Base-by-base conservation (phyloP, 2,113 vertebrate species). In the Pungitius pungitius region DNA sequence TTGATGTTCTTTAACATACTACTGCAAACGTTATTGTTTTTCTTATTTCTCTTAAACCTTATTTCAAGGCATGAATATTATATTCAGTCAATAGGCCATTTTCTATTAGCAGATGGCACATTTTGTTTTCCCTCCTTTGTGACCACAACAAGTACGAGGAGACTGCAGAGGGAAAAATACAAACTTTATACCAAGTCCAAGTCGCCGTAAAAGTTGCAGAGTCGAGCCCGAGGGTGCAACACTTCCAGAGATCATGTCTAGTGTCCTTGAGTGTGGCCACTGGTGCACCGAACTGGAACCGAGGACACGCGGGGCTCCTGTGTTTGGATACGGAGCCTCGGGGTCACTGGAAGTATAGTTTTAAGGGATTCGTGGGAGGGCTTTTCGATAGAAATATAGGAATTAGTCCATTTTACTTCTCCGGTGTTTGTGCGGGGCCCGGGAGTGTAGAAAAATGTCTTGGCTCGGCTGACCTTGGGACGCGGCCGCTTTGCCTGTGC, bases 391-490 rank as follows among this genome's bases (percentile, higher is more conserved):
- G 55, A 35, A 35, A 27, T 18, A 35, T 24, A 43, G 14, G 0
- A 55, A 17, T 24, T 30, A 24, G 33, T 49, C 39, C 1, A 45
- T 33, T 35, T 57, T n/a, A 39, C 40, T 35, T 26, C 24, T 43
- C 2, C 9, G 6, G n/a, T 65, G 15, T 39, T 24, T 14, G 10
- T 59, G 5, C 30, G 27, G n/a, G n/a, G 58, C 52, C 52, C 26
- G 6, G 26, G 55, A 45, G 61, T 67, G 27, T 49, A 8, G 12
- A 4, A 67, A 58, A 37, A 17, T 62, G 49, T 57, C 76, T 81
- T 75, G n/a, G 26, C 56, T 67, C 14, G 12, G 61, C 68, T 65
- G 67, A 77, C 71, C 83, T 66, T 30, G 54, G 78, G 77, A 83
- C 75, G 80, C 27, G 35, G 43, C 27, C 14, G 42, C 69, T 80